phyloP scores from a whole-genome alignment of 2,797 vertebrate genomes.

The Calcarius lapponicus region DNA sequence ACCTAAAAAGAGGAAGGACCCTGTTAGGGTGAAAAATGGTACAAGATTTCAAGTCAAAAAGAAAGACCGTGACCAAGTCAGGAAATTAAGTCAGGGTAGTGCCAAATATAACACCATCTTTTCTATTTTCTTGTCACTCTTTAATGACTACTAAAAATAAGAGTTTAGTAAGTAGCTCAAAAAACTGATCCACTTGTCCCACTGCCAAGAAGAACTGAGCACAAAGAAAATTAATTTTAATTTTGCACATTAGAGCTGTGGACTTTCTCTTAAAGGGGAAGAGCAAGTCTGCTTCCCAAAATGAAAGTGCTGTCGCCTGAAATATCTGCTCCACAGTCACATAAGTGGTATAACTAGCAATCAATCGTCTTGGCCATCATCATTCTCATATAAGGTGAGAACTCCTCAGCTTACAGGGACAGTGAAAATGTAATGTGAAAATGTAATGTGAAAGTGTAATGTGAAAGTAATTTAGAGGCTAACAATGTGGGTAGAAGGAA shows the following conservation, averaged over 20 bases:
- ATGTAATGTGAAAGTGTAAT: not conserved
- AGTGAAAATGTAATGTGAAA: not conserved
- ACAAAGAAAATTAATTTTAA: not conserved
- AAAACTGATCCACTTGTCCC: not conserved
- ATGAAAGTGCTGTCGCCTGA: not conserved
- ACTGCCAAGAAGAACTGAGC: not conserved
- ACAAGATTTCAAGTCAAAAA: not conserved
- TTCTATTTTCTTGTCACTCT: conserved; percentile 14
- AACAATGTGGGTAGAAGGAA: not conserved
- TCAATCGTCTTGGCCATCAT: not conserved
- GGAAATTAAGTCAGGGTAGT: not conserved
- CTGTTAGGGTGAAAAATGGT: not conserved
- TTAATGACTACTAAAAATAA: conserved; percentile 8
- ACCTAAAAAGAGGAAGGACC: not conserved
- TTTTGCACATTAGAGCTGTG: not conserved
- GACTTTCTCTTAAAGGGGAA: not conserved
- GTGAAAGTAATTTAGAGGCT: not conserved
- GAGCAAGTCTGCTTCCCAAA: not conserved
- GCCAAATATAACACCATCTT: not conserved
- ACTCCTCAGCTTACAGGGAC: not conserved
- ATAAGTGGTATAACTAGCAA: not conserved
- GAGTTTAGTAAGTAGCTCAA: not conserved
- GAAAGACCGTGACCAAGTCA: not conserved
- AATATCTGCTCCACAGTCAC: not conserved
- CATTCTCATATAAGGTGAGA: not conserved